A percentile compares a stretch with the other conserved stretches of the same genome.
These are phyloP conservation scores for Biston stratarius DNA, from an alignment of 2,888 invertebrate species.

Conservation along the genomic window DNA sequence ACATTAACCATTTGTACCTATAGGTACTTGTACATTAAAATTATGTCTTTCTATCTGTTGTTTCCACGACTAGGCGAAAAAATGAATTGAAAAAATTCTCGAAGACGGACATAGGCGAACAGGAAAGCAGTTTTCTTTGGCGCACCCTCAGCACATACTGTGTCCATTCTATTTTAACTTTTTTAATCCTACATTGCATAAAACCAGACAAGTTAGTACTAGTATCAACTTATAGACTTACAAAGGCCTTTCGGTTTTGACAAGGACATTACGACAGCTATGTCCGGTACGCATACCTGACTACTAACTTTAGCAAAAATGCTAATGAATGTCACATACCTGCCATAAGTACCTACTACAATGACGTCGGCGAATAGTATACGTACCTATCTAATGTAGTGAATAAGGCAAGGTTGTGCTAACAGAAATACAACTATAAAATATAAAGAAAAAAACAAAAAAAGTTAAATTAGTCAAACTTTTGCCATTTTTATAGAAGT, in stretches of 20 bases:
- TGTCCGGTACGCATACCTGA: conserved; percentile 34
- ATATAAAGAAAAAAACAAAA: neutral
- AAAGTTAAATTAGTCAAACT: no score
- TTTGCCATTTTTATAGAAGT: no score
- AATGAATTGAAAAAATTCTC: no score
- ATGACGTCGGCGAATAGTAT: conserved; percentile 13
- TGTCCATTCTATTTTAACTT: neutral
- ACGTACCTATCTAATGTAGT: neutral
- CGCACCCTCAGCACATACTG: no score
- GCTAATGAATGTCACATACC: conserved; percentile 24
- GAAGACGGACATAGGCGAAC: no score
- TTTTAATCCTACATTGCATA: neutral
- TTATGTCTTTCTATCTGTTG: no score
- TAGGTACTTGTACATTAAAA: no score
- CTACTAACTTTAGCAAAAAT: conserved; percentile 27
- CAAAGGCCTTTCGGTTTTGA: conserved; percentile 30
- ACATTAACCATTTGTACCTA: no score
- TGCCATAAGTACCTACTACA: conserved; percentile 4
- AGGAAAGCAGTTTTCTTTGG: no score
- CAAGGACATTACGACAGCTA: conserved; percentile 31
- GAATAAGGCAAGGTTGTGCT: neutral
- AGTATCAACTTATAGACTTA: neutral
- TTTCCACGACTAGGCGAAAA: no score
- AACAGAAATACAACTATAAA: neutral
- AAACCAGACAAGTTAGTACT: neutral